Base-by-base conservation (phyloP, 2,888 invertebrate species). In the Anoplius nigerrimus region DNA sequence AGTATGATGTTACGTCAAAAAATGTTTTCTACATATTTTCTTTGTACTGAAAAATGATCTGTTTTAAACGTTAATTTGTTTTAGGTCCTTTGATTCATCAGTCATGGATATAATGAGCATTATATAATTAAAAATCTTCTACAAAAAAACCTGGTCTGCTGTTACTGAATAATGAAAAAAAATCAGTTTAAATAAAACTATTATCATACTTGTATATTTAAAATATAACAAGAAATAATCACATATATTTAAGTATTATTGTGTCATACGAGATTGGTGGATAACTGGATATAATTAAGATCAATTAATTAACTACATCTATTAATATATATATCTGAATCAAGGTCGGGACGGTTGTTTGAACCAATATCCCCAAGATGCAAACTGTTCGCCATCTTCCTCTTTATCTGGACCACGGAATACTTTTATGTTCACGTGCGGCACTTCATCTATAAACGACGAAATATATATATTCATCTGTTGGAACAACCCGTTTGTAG, bases 351-450 rank as follows among this genome's bases (percentile, higher is more conserved):
- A 78, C 1, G 88, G 88, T 62, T 87, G 88, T 62, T 82, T 85
- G 58, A 88, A 80, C 87, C 87, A 88, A 69, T 81, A 88, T 65
- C 88, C 88, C 88, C 88, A 88, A 42, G 83, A 84, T 5, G 84
- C 81, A 58, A 84, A 88, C 16, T 65, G 58, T 63, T 84, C 74
- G 2, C 86, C 88, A 64, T 86, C 67, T 62, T 77, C 74, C 71
- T 85, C 82, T 54, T 82, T 75, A 42, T 71, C 82, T 18, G 80
- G 83, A n/a, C 86, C 85, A n/a, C 88, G 84, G 72, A 87, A 89
- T 4, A 88, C 88, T 69, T 85, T 87, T 45, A 89, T 85, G 71
- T 79, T 86, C 4, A 89, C 85, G 8, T 87, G 83, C 8, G 86
- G 82, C 20, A 81, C 53, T 16, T 84, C 82, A 6, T 79, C 67